Base-by-base conservation (phyloP, 2,888 invertebrate genomes). In the Drosophila anceps region DNA sequence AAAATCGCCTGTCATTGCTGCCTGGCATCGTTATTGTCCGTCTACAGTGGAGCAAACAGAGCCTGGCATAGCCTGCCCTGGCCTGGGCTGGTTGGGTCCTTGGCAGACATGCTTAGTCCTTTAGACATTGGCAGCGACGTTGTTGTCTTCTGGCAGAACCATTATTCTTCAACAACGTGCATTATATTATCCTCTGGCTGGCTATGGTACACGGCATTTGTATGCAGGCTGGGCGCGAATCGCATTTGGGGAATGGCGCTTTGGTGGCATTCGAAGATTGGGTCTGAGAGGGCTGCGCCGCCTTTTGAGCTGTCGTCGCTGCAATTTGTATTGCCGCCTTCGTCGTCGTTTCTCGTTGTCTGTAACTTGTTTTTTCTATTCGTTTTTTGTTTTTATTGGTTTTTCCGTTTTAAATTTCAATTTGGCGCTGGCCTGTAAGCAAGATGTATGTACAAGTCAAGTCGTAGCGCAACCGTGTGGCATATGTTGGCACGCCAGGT, bases 1-100 rank as follows among this genome's bases (percentile, higher is more conserved):
- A 91, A 91, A 91, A 91, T 88, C 85, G 91, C 85, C 90, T 91
- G 91, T 91, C 91, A 91, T 84, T 91, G 89, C 76, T 82, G 81
- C 70, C 79, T 74, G 78, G 72, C 82, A 72, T 83, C 84, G 76
- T 84, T 84, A 87, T 84, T 84, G 84, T 87, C 82, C 80, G 87
- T 79, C 73, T 57, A 10, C 39, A 50, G 39, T 29, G 18, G 39
- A 39, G 55, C 60, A 69, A 58, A 39, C 53, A 55, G 65, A 57
- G 60, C 61, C 59, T 55, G 53, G 39, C 46, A 27, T 29, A 44
- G 73, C 51, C 37, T 10, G 61, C 39, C 46, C 58, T 44, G 44
- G 69, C 10, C 39, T 29, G 35, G 43, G n/a, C 27, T 58, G 46
- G 29, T 8, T 55, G 60, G n/a, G 41, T 65, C 54, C 68, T 73